A percentile compares a stretch with the other conserved stretches of the same genome.
Evolutionary conservation across 1,140 invertebrate species (phyloP).

Genomic region (Brachionus asplanchnoidis): DNA sequence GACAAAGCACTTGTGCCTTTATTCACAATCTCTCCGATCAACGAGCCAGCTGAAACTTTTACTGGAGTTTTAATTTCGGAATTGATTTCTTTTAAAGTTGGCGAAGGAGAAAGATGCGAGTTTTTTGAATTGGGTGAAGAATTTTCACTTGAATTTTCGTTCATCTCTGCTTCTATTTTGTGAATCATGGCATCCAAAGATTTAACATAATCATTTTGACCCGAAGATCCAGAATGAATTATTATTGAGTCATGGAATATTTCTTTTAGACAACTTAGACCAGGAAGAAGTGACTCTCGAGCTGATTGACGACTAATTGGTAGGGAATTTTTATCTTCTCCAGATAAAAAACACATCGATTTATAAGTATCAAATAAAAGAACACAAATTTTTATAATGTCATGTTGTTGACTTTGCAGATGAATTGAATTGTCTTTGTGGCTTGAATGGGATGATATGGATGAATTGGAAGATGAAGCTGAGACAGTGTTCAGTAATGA

Average conservation of each 20-base stretch:
- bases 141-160: not conserved
- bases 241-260: constrained; percentile 10
- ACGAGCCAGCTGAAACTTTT: not conserved
- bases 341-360: not conserved
- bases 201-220: constrained; percentile 16
- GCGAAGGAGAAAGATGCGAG: not conserved
- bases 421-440: not conserved
- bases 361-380: constrained; percentile 37
- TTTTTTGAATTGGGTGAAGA: not conserved
- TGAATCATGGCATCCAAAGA: constrained; percentile 15
- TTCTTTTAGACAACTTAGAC: constrained; percentile 1
- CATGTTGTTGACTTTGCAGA: constrained; percentile 23
- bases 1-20: not conserved
- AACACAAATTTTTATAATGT: constrained; percentile 18
- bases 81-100: not conserved
- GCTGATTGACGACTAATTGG: constrained; percentile 7
- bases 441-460: not conserved
- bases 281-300: constrained; percentile 25
- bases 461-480: not conserved
- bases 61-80: not conserved
- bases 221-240: constrained; percentile 8
- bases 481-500: not conserved
- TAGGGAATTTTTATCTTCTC: not conserved
- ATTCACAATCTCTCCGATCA: not conserved
- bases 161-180: not conserved